Evolutionary conservation across 2,888 invertebrate genomes (phyloP), one percentile per base, ranked within the genome.

Genomic region (Leptinotarsa tumamoca): DNA sequence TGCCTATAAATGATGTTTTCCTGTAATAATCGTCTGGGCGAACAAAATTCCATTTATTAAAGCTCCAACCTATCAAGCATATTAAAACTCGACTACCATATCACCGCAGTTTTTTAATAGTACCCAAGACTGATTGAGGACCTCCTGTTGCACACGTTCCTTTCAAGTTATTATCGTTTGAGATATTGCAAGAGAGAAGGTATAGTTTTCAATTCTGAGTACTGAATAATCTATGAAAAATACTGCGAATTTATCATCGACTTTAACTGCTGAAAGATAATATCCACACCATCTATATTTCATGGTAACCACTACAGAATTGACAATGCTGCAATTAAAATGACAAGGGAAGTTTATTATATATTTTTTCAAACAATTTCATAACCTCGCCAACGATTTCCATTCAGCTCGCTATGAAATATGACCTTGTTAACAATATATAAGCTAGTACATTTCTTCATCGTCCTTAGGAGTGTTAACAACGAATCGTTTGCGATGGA

Each of bases 301-400:
- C 73, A 78, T 50, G 71, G 75, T 74, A 73, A 71, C 70, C 66
- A 52, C 13, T 73, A 61, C 71, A 50, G 54, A 75, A 71, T 72
- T 74, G 75, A 78, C 78, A 78, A 75, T 75, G 69, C 66, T 33
- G 78, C 75, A 78, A 78, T 78, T 76, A 78, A 73, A 75, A 73
- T 75, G 69, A 76, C 73, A 76, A 75, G 68, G 70, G 68, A 74
- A 72, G 72, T 73, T 73, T 74, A 77, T 74, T 74, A 74, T 50
- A 27, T 58, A 69, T 77, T 77, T 77, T 77, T 58, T 51, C 5
- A 52, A 43, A 72, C 67, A 67, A 67, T 72, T 72, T 56, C 67
- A 66, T 49, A 63, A 52, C 51, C 49, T 43, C 63, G n/a, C 33
- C 27, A 63, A 63, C 63, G 4, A 61, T 63, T 63, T 27, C n/a